Evolutionary conservation across 2,888 invertebrate genomes (phyloP).

Genomic region (Tenthredo livida): DNA sequence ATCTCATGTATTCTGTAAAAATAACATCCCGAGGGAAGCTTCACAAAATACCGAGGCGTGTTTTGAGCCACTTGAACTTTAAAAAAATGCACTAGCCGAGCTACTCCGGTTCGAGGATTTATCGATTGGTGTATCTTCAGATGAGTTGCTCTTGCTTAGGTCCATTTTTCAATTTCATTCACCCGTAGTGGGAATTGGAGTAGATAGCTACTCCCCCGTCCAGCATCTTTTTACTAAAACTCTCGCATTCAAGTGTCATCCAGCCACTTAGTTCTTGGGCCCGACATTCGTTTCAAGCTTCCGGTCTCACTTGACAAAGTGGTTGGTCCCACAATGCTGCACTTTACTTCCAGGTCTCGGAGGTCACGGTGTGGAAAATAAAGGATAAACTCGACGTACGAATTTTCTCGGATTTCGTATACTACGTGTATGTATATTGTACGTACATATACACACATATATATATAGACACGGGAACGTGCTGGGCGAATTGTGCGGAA

Average conservation of each 20-base stretch:
- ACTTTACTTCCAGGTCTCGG: conserved; percentile 8
- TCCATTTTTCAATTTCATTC: conserved; percentile 50
- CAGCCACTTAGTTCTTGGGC: conserved; percentile 42
- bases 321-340: conserved; percentile 32
- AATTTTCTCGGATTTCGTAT: not conserved
- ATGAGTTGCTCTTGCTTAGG: conserved; percentile 33
- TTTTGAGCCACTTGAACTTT: conserved; percentile 16
- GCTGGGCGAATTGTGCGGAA: not conserved
- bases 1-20: conserved; percentile 2
- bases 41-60: conserved; percentile 28
- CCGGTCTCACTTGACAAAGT: conserved; percentile 40
- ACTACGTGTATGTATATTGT: not conserved
- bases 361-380: conserved; percentile 1
- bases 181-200: conserved; percentile 28
- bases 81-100: not conserved
- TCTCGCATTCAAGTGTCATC: conserved; percentile 46
- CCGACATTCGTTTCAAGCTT: conserved; percentile 40
- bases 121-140: conserved; percentile 34
- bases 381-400: conserved; percentile 8
- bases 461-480: not conserved
- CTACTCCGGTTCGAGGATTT: conserved; percentile 19
- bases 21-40: conserved; percentile 33
- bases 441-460: not conserved
- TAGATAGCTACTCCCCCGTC: not conserved
- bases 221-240: conserved; percentile 18